phyloP scores from a whole-genome alignment of 2,797 vertebrate genomes.

The Labroides dimidiatus region DNA sequence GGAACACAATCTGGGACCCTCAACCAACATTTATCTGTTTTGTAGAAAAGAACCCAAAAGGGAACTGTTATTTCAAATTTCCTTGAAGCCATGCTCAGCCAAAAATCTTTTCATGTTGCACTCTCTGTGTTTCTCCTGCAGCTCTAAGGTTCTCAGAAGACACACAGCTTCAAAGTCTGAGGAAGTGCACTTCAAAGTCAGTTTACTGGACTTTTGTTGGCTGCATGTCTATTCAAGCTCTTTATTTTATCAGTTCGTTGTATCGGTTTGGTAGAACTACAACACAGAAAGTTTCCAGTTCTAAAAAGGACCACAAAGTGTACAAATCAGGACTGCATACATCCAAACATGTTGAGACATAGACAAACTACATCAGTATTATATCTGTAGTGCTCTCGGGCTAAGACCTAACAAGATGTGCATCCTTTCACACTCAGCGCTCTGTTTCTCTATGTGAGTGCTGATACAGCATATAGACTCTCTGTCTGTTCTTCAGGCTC shows the following conservation, averaged over 20 bases:
- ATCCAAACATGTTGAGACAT: background rate
- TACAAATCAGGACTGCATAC: background rate
- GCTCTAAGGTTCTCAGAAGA: too few relatives aligned
- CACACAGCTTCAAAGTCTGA: too few relatives aligned
- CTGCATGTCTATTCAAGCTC: background rate
- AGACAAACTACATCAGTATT: background rate
- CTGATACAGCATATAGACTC: constrained; percentile 57
- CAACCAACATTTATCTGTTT: too few relatives aligned
- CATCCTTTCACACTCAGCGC: constrained; percentile 3
- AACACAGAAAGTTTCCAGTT: background rate
- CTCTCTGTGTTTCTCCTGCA: too few relatives aligned
- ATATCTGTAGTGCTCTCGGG: background rate
- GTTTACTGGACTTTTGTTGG: too few relatives aligned
- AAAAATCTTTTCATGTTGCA: too few relatives aligned
- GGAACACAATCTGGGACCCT: too few relatives aligned
- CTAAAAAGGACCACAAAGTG: background rate
- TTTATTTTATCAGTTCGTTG: background rate
- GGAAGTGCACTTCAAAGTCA: too few relatives aligned
- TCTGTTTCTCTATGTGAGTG: constrained; percentile 28
- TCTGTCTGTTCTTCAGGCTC: constrained; percentile 49
- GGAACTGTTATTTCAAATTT: too few relatives aligned
- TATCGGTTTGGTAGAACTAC: background rate
- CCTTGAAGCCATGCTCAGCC: too few relatives aligned
- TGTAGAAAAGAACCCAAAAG: too few relatives aligned
- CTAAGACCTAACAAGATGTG: constrained; percentile 11